Evolutionary conservation across 2,797 vertebrate species (phyloP), one percentile per base, ranked within the genome.

Genomic region (Limnodromus scolopaceus): DNA sequence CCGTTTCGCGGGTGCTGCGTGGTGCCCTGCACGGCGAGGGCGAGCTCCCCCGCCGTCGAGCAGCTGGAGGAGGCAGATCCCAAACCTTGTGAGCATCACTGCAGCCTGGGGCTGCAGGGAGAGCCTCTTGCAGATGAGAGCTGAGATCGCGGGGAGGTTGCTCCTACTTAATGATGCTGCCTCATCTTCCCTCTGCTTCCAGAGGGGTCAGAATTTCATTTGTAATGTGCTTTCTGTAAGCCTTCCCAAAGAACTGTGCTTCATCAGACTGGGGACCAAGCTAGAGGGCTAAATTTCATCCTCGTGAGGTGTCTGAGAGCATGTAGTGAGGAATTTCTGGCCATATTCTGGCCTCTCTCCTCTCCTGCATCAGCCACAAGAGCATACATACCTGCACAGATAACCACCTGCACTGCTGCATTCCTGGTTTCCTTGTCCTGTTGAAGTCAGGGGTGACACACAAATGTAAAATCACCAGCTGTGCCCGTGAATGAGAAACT

Each of bases 1-100:
- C 0, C 2, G 15, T 58, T 65, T 41, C 34, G 32, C 0, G 1
- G 30, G n/a, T 0, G 0, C 30, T 27, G 11, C 1, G 1, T 15
- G 24, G 11, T 39, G 32, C 32, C 23, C 27, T 58, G 39, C 25
- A 22, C 0, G 0, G 19, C 0, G 1, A 64, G 24, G 38, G 18
- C 3, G 6, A 32, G 20, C 17, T 64, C 43, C 63, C 27, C 13
- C 27, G 38, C 36, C 6, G 0, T 38, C 0, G 1, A 49, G 41
- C 1, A 2, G 54, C 41, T 58, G 5, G 1, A 30, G 5, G 11
- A 9, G 28, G 6, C 28, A 30, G 25, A 66, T 63, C 20, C 36
- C 48, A 39, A 61, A 46, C 13, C 10, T 36, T 11, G 0, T 11
- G 4, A 10, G 22, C 28, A 61, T 13, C 64, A 6, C 6, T 6